Base-by-base conservation (phyloP, 2,113 vertebrate genomes). In the Cavia aperea region DNA sequence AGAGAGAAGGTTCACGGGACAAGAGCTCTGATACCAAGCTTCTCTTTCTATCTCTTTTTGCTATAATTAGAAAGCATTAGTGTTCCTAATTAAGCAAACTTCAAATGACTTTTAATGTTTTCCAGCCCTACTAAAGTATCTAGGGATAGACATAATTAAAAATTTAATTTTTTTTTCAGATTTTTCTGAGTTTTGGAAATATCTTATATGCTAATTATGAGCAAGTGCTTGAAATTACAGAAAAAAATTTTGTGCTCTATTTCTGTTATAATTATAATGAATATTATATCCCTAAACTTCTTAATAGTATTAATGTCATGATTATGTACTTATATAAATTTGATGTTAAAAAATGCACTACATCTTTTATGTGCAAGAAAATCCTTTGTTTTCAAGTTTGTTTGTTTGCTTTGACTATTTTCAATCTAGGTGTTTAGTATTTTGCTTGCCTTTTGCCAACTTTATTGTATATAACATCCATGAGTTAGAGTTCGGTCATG, bases 251-350 rank as follows among this genome's bases (percentile, higher is more conserved):
- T 60, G 12, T 9, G 5, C 46, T 88, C 31, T 56, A 18, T 83
- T 95, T 88, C 33, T 58, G 77, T 36, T 88, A 65, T 63, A 86
- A 70, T 70, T 63, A 39, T 85, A 58, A 85, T 88, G 90, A 73
- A 88, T 77, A 90, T 26, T 81, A 13, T 26, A 21, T 49, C 84
- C 65, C 68, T 81, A 54, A 8, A 63, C 12, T 86, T 92, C 65
- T 85, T 90, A 75, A 85, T 84, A 92, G 87, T 75, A 92, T 92
- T 86, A 88, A 75, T 81, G 87, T 91, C 87, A 85, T 88, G 36
- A 85, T 58, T 77, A 24, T 79, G 14, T 79, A 54, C 58, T 91
- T 81, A 31, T 33, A 31, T 65, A 73, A 51, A 93, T 87, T 39
- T 36, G 36, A 62, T 86, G 29, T 73, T 83, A 49, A 77, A 73